These are phyloP conservation scores for Conus ventricosus DNA, from an alignment of 1,140 invertebrate species.

Conservation along the genomic window DNA sequence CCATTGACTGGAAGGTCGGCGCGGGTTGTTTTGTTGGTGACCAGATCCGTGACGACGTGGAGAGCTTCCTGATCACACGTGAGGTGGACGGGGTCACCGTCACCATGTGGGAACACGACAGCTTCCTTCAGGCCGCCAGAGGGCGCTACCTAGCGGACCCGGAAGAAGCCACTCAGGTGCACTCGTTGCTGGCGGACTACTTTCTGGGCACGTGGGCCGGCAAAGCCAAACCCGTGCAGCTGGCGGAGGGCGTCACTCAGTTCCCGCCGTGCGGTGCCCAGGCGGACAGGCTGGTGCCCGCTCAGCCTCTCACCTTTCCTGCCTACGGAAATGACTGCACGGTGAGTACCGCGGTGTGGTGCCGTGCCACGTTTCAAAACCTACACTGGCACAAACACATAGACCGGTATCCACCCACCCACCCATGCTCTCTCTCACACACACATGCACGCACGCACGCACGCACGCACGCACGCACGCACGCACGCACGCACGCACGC, in stretches of 20 bases:
- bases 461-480: too few relatives aligned
- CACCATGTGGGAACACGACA: conserved; percentile 56
- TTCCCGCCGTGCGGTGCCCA: conserved; percentile 28
- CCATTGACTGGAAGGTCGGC: too few relatives aligned
- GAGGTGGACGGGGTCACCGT: conserved; percentile 66
- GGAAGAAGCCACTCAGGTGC: conserved; percentile 46
- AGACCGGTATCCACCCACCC: too few relatives aligned
- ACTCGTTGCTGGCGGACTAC: conserved; percentile 69
- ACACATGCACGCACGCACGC: too few relatives aligned
- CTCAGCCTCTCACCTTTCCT: conserved; percentile 65
- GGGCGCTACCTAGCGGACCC: conserved; percentile 56
- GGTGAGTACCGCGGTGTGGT: not conserved
- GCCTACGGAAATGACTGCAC: conserved; percentile 3
- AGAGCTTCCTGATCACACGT: conserved; percentile 48
- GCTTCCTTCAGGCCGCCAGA: conserved; percentile 50
- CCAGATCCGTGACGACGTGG: conserved; percentile 44
- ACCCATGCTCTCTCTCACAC: too few relatives aligned
- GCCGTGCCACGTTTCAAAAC: too few relatives aligned
- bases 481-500: too few relatives aligned
- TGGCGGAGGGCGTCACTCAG: not conserved
- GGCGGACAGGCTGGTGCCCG: conserved; percentile 59
- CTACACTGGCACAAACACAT: too few relatives aligned
- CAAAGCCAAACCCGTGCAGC: conserved; percentile 54
- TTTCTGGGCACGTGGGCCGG: conserved; percentile 66
- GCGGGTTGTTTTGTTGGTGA: too few relatives aligned